Base-by-base conservation (phyloP, 2,797 vertebrate species). In the Platyrinchus mystaceus region DNA sequence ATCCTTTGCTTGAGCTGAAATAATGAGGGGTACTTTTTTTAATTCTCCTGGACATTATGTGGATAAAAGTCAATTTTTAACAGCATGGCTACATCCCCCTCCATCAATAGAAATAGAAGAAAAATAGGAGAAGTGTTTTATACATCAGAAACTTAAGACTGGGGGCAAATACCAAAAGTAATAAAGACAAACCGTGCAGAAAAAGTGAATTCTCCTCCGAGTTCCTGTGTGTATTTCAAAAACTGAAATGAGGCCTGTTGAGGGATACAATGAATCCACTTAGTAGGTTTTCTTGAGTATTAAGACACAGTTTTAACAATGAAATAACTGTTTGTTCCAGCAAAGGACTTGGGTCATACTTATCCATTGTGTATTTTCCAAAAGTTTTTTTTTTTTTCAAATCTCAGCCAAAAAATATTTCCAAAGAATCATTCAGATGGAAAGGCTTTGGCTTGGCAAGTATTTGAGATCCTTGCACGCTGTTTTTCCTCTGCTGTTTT, bases 391-490 rank as follows among this genome's bases (percentile, higher is more conserved):
- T 91, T 60, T 62, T 59, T 7, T 0, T 0, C 8, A 74, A 80
- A 87, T 77, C 84, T 68, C 86, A 68, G 93, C 93, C 93, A 97
- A 89, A 94, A 96, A 96, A 49, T 90, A 87, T 92, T 95, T 96
- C 93, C 93, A 92, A 95, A 89, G 95, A 94, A 27, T 95, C 92
- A 95, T 96, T 97, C 93, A 95, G 75, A 87, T 69, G 64, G 86
- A 80, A 92, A 89, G 53, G 44, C 77, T 91, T 90, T 82, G 60
- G 20, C 90, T 94, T 93, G 94, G 92, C 88, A 93, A 89, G 63
- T 60, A 64, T 83, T 84, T 73, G 52, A 90, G 92, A 84, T 77
- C 70, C 81, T 87, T 74, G 80, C 67, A 69, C 44, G 49, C 63
- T n/a, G 34, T 63, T 90, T 79, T 90, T 26, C 34, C 86, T 66